Evolutionary conservation across 2,888 invertebrate genomes (phyloP).

Genomic region (Phyllotreta cruciferae): DNA sequence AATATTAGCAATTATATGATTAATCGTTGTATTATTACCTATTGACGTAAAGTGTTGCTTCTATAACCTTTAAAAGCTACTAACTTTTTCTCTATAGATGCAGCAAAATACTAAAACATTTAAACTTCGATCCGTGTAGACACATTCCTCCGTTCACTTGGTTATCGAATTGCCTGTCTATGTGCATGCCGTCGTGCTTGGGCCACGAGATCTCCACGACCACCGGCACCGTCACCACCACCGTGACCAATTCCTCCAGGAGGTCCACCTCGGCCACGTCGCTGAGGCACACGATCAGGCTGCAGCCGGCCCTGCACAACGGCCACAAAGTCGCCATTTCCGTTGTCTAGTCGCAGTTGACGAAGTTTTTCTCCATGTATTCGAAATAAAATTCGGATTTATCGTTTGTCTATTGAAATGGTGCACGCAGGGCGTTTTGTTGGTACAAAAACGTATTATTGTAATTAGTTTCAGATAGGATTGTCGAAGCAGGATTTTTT

Average conservation of each 20-base stretch:
- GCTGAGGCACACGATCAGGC: constrained; percentile 55
- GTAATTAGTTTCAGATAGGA: no score
- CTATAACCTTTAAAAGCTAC: constrained; percentile 10
- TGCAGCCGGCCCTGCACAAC: constrained; percentile 54
- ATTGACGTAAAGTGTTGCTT: not conserved
- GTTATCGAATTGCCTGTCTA: constrained; percentile 66
- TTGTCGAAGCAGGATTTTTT: no score
- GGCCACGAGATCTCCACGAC: constrained; percentile 51
- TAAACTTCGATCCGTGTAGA: constrained; percentile 59
- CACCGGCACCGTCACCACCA: constrained; percentile 55
- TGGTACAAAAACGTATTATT: no score
- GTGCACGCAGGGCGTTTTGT: not conserved
- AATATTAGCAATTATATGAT: no score
- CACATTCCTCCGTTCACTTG: constrained; percentile 75
- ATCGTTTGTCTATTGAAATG: not conserved
- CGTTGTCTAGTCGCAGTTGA: constrained; percentile 51
- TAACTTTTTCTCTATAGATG: constrained; percentile 48
- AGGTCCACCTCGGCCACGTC: constrained; percentile 56
- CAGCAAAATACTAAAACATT: constrained; percentile 53
- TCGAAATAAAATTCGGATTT: constrained; percentile 2
- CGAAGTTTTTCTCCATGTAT: not conserved
- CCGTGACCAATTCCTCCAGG: constrained; percentile 56
- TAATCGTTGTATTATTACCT: no score
- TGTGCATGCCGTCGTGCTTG: constrained; percentile 55
- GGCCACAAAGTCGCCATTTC: constrained; percentile 56